A percentile compares a stretch with the other conserved stretches of the same genome.
Evolutionary conservation across 2,113 vertebrate genomes (phyloP).

Genomic region (Ceratotherium simum): DNA sequence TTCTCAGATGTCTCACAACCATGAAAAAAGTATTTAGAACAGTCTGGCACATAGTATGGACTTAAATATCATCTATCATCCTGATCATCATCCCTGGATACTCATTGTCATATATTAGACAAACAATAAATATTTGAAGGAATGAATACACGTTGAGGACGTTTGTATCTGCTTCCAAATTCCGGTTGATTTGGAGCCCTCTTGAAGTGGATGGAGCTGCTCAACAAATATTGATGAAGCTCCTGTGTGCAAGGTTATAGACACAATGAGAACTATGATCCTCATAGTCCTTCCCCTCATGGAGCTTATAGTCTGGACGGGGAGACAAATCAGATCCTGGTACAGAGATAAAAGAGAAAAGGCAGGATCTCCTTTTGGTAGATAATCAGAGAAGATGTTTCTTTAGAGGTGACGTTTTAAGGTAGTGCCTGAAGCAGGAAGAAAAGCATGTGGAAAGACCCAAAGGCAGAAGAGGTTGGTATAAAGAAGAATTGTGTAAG

Average conservation of each 20-base stretch:
- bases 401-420: not conserved
- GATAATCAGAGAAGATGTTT: not conserved
- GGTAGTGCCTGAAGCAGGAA: not conserved
- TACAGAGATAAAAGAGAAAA: not conserved
- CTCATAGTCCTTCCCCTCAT: not conserved
- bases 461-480: not conserved
- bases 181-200: conserved; percentile 2
- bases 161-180: conserved; percentile 27
- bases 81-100: not conserved
- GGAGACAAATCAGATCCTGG: not conserved
- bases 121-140: not conserved
- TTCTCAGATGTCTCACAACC: not conserved
- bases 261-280: not conserved
- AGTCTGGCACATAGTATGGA: not conserved
- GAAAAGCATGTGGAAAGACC: not conserved
- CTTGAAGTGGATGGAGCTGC: not conserved
- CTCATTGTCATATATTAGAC: not conserved
- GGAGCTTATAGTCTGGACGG: not conserved
- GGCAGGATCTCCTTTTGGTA: not conserved
- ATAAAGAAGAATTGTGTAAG: not conserved
- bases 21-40: not conserved
- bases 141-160: not conserved
- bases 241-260: not conserved
- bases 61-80: not conserved
- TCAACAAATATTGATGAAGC: conserved; percentile 2